phyloP scores from a whole-genome alignment of 2,113 vertebrate genomes.

The Ctenomys sociabilis region DNA sequence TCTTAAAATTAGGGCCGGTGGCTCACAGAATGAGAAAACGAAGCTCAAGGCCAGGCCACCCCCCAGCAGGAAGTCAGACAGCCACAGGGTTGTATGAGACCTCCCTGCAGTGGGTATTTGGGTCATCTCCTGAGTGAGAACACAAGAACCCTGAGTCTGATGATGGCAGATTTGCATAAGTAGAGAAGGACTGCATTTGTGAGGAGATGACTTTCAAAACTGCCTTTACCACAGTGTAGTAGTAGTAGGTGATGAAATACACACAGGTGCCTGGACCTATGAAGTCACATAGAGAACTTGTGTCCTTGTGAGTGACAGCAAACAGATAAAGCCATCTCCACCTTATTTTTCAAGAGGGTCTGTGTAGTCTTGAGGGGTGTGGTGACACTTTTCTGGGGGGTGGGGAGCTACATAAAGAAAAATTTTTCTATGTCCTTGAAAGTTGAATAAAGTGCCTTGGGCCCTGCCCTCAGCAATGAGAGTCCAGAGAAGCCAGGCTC shows the following conservation, averaged over 20 bases:
- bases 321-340: constrained; percentile 41
- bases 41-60: neutral
- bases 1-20: neutral
- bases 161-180: constrained; percentile 47
- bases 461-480: neutral
- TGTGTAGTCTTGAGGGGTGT: constrained; percentile 2
- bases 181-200: constrained; percentile 39
- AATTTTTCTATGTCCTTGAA: neutral
- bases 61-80: neutral
- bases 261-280: neutral
- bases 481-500: constrained; percentile 27
- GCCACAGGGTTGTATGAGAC: neutral
- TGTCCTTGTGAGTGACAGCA: constrained; percentile 53
- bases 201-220: constrained; percentile 35
- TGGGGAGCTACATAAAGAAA: constrained; percentile 60
- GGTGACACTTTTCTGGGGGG: constrained; percentile 49
- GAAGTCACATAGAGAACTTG: constrained; percentile 34
- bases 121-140: constrained; percentile 29
- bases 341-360: constrained; percentile 45
- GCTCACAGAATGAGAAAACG: neutral
- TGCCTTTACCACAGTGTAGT: constrained; percentile 45
- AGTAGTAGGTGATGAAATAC: constrained; percentile 42
- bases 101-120: neutral
- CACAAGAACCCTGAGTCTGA: neutral
- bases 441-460: neutral